Evolutionary conservation across 2,888 invertebrate genomes (phyloP).

Genomic region (Acanthopleura granulata): DNA sequence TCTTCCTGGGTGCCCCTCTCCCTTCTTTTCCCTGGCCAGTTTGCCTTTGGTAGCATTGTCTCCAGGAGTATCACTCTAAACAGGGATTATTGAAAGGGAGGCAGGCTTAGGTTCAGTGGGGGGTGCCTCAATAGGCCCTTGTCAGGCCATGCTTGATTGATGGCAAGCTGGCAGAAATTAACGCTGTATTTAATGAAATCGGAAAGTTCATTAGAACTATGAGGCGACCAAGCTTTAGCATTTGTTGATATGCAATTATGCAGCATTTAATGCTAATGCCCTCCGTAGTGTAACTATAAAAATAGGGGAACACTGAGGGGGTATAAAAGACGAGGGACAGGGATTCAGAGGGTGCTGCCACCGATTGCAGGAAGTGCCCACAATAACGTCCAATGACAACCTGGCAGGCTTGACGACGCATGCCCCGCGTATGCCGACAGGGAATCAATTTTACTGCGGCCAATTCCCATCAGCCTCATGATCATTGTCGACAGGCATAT

Average conservation of each 20-base stretch:
- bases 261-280: slow-evolving; percentile 12
- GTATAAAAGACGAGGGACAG: not conserved
- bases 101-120: slow-evolving; percentile 3
- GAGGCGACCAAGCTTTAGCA: not conserved
- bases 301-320: not conserved
- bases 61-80: not conserved
- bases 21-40: no score
- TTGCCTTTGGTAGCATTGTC: not conserved
- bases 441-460: not conserved
- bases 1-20: no score
- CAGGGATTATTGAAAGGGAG: not conserved
- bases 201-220: slow-evolving; percentile 9
- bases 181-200: slow-evolving; percentile 14
- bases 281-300: not conserved
- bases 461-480: no score
- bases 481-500: no score
- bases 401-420: not conserved
- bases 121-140: slow-evolving; percentile 9
- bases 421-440: not conserved
- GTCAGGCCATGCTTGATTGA: slow-evolving; percentile 4
- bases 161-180: not conserved
- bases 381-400: not conserved
- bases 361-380: not conserved
- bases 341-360: not conserved
- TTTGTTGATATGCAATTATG: slow-evolving; percentile 20